phyloP scores from a whole-genome alignment of 1,140 invertebrate species.

The Fopius arisanus region DNA sequence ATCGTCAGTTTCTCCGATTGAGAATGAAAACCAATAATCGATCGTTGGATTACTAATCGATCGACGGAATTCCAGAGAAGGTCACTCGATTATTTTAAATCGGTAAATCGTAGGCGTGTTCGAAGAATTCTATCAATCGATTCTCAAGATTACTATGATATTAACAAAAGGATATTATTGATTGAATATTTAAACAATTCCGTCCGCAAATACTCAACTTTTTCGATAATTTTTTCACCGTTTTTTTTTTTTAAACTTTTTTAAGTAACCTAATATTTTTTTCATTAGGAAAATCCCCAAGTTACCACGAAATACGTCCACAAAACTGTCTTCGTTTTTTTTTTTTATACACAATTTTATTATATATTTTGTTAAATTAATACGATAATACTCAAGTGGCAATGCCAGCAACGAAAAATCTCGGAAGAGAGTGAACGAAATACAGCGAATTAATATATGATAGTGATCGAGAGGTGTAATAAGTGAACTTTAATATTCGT shows the following conservation, averaged over 20 bases:
- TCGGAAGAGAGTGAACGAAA: too few relatives aligned
- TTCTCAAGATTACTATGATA: conserved; percentile 5
- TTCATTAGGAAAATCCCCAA: conserved; percentile 8
- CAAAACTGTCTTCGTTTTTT: conserved; percentile 16
- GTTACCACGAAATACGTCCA: conserved; percentile 8
- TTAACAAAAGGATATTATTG: not conserved
- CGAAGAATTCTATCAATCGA: not conserved
- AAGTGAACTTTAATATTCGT: conserved; percentile 22
- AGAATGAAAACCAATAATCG: not conserved
- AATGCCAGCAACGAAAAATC: not conserved
- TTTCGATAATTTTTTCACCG: conserved; percentile 1
- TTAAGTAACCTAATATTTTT: not conserved
- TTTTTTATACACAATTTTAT: conserved; percentile 8
- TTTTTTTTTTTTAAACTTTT: not conserved
- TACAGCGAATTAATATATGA: not conserved
- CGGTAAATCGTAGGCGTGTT: not conserved
- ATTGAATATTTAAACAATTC: too few relatives aligned
- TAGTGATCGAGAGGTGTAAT: conserved; percentile 5
- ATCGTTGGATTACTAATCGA: not conserved
- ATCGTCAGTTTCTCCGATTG: not conserved
- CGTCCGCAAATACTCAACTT: not conserved
- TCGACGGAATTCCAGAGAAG: not conserved
- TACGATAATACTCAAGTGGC: conserved; percentile 11
- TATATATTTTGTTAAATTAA: conserved; percentile 3
- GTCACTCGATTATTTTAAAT: not conserved